Conservation (phyloP, 2,888 invertebrate species). For the Oconnorella tubifera region DNA sequence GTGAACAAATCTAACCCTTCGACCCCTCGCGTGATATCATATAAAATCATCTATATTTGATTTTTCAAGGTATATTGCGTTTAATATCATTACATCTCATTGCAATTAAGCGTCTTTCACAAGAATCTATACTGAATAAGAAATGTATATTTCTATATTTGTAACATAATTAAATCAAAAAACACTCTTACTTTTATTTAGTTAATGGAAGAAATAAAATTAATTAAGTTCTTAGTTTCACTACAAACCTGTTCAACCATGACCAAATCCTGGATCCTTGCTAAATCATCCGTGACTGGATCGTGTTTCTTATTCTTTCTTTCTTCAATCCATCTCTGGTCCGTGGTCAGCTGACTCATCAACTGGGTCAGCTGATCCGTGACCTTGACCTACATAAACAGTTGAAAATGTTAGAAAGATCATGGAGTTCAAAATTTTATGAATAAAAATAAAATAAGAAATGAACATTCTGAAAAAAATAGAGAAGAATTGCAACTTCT, state of each 20-base stretch:
- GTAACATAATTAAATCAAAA: too few species aligned
- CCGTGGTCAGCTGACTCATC: conserved; percentile 30
- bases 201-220: too few species aligned
- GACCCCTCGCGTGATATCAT: not conserved
- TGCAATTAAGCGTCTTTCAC: too few species aligned
- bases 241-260: conserved; percentile 45
- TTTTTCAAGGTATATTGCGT: too few species aligned
- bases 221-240: too few species aligned
- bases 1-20: not conserved
- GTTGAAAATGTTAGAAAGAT: not conserved
- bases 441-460: too few species aligned
- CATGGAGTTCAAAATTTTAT: not conserved
- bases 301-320: conserved; percentile 65
- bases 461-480: too few species aligned
- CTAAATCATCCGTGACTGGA: conserved; percentile 69
- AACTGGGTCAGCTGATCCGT: conserved; percentile 18
- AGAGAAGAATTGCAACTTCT: too few species aligned
- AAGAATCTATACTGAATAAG: too few species aligned
- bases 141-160: too few species aligned
- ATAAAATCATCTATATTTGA: not conserved
- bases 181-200: too few species aligned
- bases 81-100: too few species aligned
- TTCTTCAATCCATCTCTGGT: conserved; percentile 80
- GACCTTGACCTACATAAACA: conserved; percentile 64
- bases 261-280: conserved; percentile 65